Conservation (phyloP, 1,140 invertebrate genomes). For the Drosophila novamexicana region DNA sequence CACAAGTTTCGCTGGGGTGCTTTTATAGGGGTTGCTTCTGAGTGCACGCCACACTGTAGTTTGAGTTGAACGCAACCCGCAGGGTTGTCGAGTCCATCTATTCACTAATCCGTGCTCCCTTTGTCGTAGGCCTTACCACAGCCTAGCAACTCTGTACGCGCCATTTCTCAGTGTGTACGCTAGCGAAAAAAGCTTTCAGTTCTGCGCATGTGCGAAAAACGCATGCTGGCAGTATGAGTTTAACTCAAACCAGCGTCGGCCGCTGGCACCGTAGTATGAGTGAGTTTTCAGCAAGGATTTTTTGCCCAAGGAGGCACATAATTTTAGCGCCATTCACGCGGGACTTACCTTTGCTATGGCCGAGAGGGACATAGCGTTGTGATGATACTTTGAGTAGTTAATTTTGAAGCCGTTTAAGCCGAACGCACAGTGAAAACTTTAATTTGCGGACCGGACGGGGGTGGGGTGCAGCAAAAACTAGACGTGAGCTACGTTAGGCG, state of each 20-base stretch:
- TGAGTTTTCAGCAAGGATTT: constrained; percentile 58
- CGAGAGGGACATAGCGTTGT: constrained; percentile 84
- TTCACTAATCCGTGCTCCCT: neutral
- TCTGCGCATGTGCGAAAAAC: constrained; percentile 40
- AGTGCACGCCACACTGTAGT: constrained; percentile 43
- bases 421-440: constrained; percentile 57
- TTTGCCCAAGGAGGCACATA: constrained; percentile 42
- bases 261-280: constrained; percentile 53
- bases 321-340: constrained; percentile 40
- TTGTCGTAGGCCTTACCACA: neutral
- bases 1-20: constrained; percentile 65
- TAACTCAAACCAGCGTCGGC: constrained; percentile 51
- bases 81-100: constrained; percentile 46
- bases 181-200: constrained; percentile 54
- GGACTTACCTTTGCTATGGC: constrained; percentile 84
- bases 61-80: constrained; percentile 55
- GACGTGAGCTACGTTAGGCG: constrained; percentile 1
- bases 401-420: constrained; percentile 84
- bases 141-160: constrained; percentile 49
- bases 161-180: constrained; percentile 45
- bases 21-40: constrained; percentile 67
- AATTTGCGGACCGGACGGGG: constrained; percentile 27
- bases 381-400: constrained; percentile 85
- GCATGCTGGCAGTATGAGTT: constrained; percentile 56
- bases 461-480: constrained; percentile 6